Conservation (phyloP, 1,140 invertebrate species). For the Drosophila paulistorum region DNA sequence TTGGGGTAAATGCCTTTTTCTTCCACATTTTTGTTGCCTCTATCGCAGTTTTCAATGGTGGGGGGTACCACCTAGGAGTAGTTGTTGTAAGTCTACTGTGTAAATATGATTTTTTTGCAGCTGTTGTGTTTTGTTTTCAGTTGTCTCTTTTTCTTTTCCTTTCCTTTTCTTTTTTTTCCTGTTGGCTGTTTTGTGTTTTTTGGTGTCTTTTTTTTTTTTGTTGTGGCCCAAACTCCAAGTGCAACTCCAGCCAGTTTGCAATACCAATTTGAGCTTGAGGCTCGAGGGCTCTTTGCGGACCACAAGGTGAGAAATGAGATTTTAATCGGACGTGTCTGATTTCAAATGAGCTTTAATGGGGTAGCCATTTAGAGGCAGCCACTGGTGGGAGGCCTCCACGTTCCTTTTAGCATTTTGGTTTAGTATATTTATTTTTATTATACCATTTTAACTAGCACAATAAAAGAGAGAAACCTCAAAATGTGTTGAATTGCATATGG, state of each 20-base stretch:
- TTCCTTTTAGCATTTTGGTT: constrained; percentile 28
- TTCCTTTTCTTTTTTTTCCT: constrained; percentile 19
- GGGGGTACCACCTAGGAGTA: constrained; percentile 41
- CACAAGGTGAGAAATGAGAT: constrained; percentile 83
- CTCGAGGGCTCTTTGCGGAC: constrained; percentile 38
- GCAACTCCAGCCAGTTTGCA: constrained; percentile 24
- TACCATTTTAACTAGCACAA: constrained; percentile 8
- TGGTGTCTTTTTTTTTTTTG: background rate
- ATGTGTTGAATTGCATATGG: background rate
- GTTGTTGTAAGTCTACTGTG: constrained; percentile 30
- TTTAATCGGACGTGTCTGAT: constrained; percentile 83
- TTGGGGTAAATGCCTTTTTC: constrained; percentile 45
- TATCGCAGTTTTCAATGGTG: constrained; percentile 61
- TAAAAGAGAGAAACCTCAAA: background rate
- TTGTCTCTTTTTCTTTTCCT: constrained; percentile 54
- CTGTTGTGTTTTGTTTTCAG: constrained; percentile 44
- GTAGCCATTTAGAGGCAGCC: constrained; percentile 68
- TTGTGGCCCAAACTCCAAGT: constrained; percentile 15
- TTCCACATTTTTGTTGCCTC: constrained; percentile 29
- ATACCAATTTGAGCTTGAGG: constrained; percentile 70
- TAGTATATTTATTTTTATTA: constrained; percentile 59
- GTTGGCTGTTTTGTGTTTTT: background rate
- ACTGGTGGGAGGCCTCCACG: constrained; percentile 31
- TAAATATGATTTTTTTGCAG: constrained; percentile 78
- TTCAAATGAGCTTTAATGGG: constrained; percentile 83